A percentile compares a stretch with the other conserved stretches of the same genome.
Conservation (phyloP, 2,797 vertebrate species). For the Betta splendens region DNA sequence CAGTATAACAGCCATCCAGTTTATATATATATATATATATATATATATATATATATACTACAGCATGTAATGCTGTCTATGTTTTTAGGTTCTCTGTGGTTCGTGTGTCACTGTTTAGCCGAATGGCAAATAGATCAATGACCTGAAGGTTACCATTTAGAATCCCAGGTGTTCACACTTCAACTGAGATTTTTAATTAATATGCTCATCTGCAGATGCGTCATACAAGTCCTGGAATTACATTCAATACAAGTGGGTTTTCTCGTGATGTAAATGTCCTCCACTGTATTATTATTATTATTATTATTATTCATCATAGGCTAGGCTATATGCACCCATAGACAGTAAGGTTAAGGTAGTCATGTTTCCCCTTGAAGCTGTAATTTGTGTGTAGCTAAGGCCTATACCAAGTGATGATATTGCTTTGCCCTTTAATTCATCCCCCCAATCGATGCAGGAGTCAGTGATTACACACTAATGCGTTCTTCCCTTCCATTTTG, state of each 20-base stretch:
- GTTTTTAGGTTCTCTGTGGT: conserved; percentile 28
- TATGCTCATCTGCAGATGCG: conserved; percentile 64
- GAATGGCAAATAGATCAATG: conserved; percentile 52
- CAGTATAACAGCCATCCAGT: no score
- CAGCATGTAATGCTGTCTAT: conserved; percentile 19
- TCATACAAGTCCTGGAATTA: conserved; percentile 62
- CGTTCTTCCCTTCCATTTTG: conserved; percentile 83
- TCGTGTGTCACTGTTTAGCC: conserved; percentile 36
- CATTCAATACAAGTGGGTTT: conserved; percentile 67
- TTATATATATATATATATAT: conserved; percentile 23
- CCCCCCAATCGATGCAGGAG: conserved; percentile 81
- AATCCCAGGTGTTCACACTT: conserved; percentile 71
- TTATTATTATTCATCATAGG: conserved; percentile 75
- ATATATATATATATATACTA: conserved; percentile 19
- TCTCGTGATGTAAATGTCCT: conserved; percentile 63
- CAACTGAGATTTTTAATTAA: conserved; percentile 60
- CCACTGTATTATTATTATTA: conserved; percentile 69
- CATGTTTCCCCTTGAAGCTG: conserved; percentile 78
- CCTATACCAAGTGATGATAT: conserved; percentile 82
- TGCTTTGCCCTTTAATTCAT: conserved; percentile 84
- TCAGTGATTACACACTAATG: conserved; percentile 84
- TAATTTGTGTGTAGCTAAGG: conserved; percentile 78
- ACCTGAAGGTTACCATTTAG: conserved; percentile 51
- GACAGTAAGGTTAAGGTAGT: conserved; percentile 77
- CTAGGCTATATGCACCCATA: conserved; percentile 69